phyloP scores from a whole-genome alignment of 2,888 invertebrate species.

The Ophraella communa region DNA sequence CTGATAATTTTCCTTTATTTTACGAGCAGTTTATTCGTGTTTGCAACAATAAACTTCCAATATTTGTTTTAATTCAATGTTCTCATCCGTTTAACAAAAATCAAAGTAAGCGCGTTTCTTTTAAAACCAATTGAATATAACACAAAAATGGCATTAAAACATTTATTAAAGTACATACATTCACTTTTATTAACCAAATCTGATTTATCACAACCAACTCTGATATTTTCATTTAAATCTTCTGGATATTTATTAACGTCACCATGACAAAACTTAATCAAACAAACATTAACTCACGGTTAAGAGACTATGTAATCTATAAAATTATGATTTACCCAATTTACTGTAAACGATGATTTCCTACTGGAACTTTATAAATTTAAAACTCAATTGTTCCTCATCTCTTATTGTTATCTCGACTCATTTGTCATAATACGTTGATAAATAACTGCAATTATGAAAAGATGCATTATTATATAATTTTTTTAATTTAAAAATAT shows the following conservation, averaged over 20 bases:
- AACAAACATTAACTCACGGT: too few relatives aligned
- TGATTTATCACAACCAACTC: conserved; percentile 24
- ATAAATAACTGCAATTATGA: background rate
- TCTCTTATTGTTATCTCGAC: background rate
- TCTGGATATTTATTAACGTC: background rate
- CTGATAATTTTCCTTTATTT: too few relatives aligned
- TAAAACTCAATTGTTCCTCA: too few relatives aligned
- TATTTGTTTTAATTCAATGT: too few relatives aligned
- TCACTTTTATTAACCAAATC: conserved; percentile 4
- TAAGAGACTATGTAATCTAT: too few relatives aligned
- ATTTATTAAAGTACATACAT: conserved; percentile 4
- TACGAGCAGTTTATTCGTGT: too few relatives aligned
- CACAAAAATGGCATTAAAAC: background rate
- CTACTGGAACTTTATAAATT: too few relatives aligned
- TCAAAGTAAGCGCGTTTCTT: too few relatives aligned
- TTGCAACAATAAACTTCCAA: too few relatives aligned
- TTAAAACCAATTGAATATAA: background rate
- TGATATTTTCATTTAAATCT: conserved; percentile 15
- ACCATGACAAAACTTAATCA: background rate
- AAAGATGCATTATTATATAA: background rate
- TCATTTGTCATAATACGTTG: background rate
- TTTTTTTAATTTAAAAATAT: background rate
- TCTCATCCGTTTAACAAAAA: too few relatives aligned
- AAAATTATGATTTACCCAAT: too few relatives aligned
- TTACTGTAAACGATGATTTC: too few relatives aligned